A percentile compares a stretch with the other conserved stretches of the same genome.
Conservation (phyloP, 2,113 vertebrate genomes). For the Phrynosoma blainvillii region DNA sequence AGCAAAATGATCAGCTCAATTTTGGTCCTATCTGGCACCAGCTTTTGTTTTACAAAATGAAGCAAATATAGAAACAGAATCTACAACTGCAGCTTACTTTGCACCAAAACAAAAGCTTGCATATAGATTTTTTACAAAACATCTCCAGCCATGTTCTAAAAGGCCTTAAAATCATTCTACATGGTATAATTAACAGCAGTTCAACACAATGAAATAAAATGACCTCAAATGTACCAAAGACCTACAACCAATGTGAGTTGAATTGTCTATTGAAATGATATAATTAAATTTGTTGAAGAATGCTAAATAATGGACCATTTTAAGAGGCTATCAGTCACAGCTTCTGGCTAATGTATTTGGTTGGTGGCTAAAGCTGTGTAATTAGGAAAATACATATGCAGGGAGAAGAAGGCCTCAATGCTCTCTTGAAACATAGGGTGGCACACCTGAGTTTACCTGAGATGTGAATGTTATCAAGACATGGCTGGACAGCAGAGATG, state of each 20-base stretch:
- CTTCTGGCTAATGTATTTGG: background rate
- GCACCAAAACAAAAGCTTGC: background rate
- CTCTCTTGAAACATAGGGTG: background rate
- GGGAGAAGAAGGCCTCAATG: background rate
- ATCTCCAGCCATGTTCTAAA: background rate
- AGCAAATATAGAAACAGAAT: background rate
- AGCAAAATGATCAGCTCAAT: background rate
- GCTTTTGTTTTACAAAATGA: background rate
- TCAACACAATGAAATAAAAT: constrained; percentile 13
- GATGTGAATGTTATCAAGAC: background rate
- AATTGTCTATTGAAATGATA: constrained; percentile 7
- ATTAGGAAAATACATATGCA: background rate
- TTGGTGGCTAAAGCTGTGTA: background rate
- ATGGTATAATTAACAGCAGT: background rate
- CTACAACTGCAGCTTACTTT: background rate
- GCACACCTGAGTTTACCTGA: background rate
- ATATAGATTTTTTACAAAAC: background rate
- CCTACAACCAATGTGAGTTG: background rate
- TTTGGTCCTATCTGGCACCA: background rate
- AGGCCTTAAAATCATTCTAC: constrained; percentile 5
- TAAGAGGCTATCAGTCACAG: background rate
- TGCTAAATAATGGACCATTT: constrained; percentile 20
- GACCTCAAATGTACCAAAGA: background rate
- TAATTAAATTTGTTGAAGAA: background rate
- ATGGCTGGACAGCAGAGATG: background rate